Conservation (phyloP, 2,888 invertebrate species). For the Callinectes sapidus region DNA sequence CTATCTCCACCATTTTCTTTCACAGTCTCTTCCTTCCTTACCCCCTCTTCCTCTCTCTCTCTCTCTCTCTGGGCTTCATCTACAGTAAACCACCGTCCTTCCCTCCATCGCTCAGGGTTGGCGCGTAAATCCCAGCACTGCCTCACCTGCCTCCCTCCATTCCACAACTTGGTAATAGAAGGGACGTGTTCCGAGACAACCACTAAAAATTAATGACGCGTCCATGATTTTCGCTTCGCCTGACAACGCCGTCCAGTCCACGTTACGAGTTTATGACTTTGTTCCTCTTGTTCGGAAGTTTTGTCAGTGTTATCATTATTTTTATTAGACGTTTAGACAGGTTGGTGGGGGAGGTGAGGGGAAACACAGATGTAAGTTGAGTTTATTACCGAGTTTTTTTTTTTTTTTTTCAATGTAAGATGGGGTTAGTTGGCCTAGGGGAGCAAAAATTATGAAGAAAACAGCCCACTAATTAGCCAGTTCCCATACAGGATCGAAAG, state of each 20-base stretch:
- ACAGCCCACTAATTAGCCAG: too few species aligned
- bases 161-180: background rate
- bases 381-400: too few species aligned
- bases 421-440: too few species aligned
- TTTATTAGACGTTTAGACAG: too few species aligned
- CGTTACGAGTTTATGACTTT: background rate
- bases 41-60: background rate
- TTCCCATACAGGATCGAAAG: too few species aligned
- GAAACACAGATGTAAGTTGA: too few species aligned
- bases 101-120: background rate
- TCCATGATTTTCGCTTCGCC: background rate
- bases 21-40: background rate
- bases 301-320: background rate
- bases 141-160: background rate
- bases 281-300: background rate
- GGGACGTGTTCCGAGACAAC: background rate
- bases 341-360: too few species aligned
- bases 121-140: background rate
- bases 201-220: constrained; percentile 2
- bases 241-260: background rate
- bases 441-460: too few species aligned
- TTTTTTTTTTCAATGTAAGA: too few species aligned
- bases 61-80: background rate
- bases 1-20: too few species aligned
- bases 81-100: constrained; percentile 12